Evolutionary conservation across 2,113 vertebrate genomes (phyloP), one percentile per base, ranked within the genome.

Genomic region (Glaucomys volans): DNA sequence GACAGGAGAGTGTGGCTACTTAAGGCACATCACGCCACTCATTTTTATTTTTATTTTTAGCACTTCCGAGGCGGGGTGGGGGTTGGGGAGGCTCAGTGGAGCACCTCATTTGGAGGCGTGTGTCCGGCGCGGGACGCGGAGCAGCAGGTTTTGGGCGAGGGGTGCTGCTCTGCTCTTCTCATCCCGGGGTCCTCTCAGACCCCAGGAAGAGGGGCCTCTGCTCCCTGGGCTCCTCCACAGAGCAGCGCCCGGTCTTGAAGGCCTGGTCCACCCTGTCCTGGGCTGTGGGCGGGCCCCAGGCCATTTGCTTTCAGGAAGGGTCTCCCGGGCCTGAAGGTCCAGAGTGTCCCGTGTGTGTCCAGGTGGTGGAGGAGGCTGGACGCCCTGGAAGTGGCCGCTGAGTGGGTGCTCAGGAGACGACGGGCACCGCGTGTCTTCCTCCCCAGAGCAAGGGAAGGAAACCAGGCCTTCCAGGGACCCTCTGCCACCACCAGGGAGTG

Each of bases 1-100:
- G n/a, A n/a, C n/a, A n/a, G n/a, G n/a, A n/a, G n/a, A n/a, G n/a
- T 20, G 72, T 79, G 79, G 89, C 88, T 96, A 74, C 85, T 97
- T 96, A 59, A 97, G 94, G 62, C 67, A 83, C 16, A 26, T 54
- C 86, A 35, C 1, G 5, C 57, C 8, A 18, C 57, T 74, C 79
- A 40, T 77, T 47, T 54, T 71, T 59, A 76, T 32, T 17, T 18
- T 3, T 54, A 17, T 54, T 59, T 59, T 69, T 54, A 67, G 8
- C 35, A 42, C 87, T 95, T 94, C 94, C 32, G 47, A 66, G 59
- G 16, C 32, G 44, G 79, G 35, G 44, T 14, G 16, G 52, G 52
- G 52, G 52, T 16, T 13, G 52, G 52, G 52, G 2, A 11, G 52
- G 52, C 52, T 54, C 52, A 18, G 69, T 59, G 67, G 24, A 44